Evolutionary conservation across 2,113 vertebrate genomes (phyloP).

Genomic region (Podarcis raffonei): DNA sequence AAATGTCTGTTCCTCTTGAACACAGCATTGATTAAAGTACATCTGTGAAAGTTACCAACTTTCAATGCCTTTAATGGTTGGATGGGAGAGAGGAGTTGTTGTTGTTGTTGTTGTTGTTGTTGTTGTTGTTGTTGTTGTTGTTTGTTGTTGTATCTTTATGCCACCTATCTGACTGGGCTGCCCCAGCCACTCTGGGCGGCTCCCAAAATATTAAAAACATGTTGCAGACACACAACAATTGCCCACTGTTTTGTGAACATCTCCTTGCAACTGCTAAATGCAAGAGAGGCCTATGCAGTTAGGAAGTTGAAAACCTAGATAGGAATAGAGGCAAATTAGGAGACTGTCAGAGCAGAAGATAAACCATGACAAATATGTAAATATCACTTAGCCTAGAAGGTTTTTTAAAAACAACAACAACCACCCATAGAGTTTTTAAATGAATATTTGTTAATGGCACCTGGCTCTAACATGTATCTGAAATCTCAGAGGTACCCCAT

Average conservation of each 20-base stretch:
- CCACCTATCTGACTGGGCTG: too few relatives aligned
- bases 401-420: background rate
- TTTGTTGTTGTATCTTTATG: too few relatives aligned
- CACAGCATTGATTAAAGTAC: background rate
- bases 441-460: background rate
- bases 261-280: background rate
- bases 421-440: background rate
- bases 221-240: background rate
- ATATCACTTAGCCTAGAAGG: background rate
- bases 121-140: too few relatives aligned
- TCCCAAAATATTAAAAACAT: too few relatives aligned
- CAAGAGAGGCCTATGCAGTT: background rate
- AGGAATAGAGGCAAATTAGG: background rate
- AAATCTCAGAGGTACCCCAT: conserved; percentile 2
- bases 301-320: background rate
- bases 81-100: background rate
- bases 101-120: too few relatives aligned
- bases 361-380: background rate
- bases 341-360: background rate
- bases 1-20: background rate
- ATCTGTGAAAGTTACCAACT: background rate
- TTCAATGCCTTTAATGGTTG: background rate
- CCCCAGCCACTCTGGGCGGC: too few relatives aligned
- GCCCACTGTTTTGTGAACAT: background rate
- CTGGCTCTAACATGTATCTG: background rate